Base-by-base conservation (phyloP, 2,888 invertebrate genomes). In the Hartigia nigra region DNA sequence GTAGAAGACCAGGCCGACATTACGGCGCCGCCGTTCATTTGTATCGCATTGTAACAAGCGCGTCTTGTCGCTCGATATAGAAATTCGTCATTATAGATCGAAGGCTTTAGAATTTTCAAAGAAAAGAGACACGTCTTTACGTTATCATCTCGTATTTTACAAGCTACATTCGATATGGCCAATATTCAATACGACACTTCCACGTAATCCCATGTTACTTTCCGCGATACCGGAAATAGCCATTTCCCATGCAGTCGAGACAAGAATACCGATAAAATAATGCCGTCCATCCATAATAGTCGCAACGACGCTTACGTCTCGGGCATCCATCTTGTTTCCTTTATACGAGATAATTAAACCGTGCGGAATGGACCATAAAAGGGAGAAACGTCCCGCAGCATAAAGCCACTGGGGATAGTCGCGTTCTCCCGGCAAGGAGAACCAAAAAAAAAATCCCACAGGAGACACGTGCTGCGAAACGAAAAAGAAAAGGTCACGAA, bases 21-120 rank as follows among this genome's bases (percentile, higher is more conserved):
- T 80, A 82, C 80, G 86, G 86, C 88, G 87, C 86, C 87, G 87
- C 85, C 87, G 82, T 83, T 75, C 81, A 80, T 87, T 88, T 87
- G 86, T 87, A 84, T 87, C 84, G 87, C 88, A 89, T 88, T 88
- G 88, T 88, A 88, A 87, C 89, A 88, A 88, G 88, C 86, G 84
- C 85, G 82, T 80, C 79, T 74, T 70, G 76, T 32, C 72, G 31
- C 72, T 72, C 31, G 72, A 72, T 12, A 72, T 72, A 72, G 31
- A 32, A 31, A 72, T 31, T 2, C 72, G 23, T 9, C 55, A 55
- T 55, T 55, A 55, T 23, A 55, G 39, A 5, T 55, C 23, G 55
- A 23, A 23, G 23, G 1, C 55, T 23, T 55, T 55, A 55, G 14
- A 14, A 5, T 14, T 55, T 55, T 55, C 23, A 23, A 23, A 9